phyloP scores from a whole-genome alignment of 2,797 vertebrate species.

The Arrhamphus sclerolepis region DNA sequence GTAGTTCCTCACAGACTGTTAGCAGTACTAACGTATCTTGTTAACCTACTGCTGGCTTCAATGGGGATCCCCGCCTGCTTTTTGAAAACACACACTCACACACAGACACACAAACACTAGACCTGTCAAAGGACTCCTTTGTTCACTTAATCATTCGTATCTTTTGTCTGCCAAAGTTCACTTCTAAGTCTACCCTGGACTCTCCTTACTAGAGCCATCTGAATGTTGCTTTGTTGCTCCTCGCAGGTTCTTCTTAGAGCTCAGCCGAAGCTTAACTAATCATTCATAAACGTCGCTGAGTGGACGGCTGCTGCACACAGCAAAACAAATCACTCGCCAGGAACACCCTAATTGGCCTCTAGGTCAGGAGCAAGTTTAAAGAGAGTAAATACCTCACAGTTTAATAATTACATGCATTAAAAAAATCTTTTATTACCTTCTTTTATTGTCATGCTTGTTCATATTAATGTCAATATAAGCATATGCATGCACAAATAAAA shows the following conservation, averaged over 20 bases:
- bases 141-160: conserved; percentile 69
- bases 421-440: background rate
- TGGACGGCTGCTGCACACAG: conserved; percentile 58
- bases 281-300: conserved; percentile 79
- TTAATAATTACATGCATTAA: background rate
- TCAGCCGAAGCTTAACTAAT: conserved; percentile 78
- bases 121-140: conserved; percentile 71
- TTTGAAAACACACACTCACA: conserved; percentile 39
- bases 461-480: background rate
- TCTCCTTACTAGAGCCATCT: conserved; percentile 61
- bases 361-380: conserved; percentile 59
- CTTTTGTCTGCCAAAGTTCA: conserved; percentile 63
- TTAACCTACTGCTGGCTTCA: conserved; percentile 62
- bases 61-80: conserved; percentile 56
- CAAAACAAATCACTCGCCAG: conserved; percentile 70
- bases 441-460: no score
- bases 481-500: conserved; percentile 5
- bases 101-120: conserved; percentile 41
- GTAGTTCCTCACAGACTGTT: conserved; percentile 19
- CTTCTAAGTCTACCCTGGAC: conserved; percentile 67
- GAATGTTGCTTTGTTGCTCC: conserved; percentile 76
- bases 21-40: conserved; percentile 29
- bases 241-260: conserved; percentile 69
- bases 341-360: conserved; percentile 68
- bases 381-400: conserved; percentile 26